phyloP scores from a whole-genome alignment of 2,888 invertebrate genomes.

The Hypena proboscidalis region DNA sequence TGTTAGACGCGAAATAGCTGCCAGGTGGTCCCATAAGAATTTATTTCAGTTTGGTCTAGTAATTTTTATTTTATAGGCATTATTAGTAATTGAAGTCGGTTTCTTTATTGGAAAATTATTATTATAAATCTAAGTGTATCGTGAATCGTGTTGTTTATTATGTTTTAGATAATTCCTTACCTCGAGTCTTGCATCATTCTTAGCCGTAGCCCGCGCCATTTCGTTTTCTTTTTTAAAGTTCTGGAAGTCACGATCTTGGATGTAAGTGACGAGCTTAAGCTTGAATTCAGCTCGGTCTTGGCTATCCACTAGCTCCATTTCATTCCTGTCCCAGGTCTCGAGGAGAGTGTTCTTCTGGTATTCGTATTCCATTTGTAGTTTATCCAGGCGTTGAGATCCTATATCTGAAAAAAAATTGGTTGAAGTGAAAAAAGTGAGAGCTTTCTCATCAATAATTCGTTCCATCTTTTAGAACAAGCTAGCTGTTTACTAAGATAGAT shows the following conservation, averaged over 20 bases:
- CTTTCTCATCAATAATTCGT: no score
- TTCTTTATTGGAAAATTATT: no score
- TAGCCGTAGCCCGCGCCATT: conserved; percentile 62
- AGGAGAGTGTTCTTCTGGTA: conserved; percentile 82
- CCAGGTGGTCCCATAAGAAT: no score
- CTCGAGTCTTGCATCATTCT: conserved; percentile 75
- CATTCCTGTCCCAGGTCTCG: conserved; percentile 83
- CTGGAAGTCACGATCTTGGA: conserved; percentile 78
- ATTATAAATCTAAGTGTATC: no score
- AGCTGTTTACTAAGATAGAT: no score
- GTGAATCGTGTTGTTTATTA: no score
- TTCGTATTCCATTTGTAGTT: conserved; percentile 83
- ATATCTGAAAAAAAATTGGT: conserved; percentile 67
- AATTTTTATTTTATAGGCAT: no score
- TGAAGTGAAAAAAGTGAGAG: no score
- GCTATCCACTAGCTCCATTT: conserved; percentile 76
- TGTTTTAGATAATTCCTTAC: conserved; percentile 43
- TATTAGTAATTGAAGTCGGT: no score
- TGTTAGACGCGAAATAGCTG: no score
- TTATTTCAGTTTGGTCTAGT: no score
- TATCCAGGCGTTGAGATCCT: conserved; percentile 83
- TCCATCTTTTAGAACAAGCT: no score
- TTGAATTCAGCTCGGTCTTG: conserved; percentile 85
- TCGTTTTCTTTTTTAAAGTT: conserved; percentile 58
- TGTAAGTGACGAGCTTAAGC: conserved; percentile 85